phyloP scores from a whole-genome alignment of 2,113 vertebrate genomes.

The Rhineura floridana region DNA sequence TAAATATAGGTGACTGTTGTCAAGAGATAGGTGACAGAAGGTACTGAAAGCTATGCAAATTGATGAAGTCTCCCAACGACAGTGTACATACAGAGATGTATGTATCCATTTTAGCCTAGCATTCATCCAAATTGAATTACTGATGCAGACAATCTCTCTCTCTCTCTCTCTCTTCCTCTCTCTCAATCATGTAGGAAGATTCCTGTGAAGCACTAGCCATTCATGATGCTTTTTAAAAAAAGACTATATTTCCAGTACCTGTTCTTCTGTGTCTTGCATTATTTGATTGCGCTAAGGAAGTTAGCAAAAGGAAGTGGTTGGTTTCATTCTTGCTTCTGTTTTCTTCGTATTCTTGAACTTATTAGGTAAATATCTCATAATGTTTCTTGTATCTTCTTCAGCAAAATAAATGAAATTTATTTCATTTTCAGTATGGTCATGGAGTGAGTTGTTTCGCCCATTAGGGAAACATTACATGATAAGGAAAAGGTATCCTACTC shows the following conservation, averaged over 20 bases:
- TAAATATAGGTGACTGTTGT: not conserved
- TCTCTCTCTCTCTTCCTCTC: not conserved
- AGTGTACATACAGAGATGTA: not conserved
- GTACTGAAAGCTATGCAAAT: not conserved
- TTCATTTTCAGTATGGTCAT: not conserved
- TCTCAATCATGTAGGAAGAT: not conserved
- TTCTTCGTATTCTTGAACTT: not conserved
- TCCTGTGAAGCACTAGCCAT: too few species aligned
- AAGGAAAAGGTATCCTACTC: not conserved
- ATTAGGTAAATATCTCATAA: not conserved
- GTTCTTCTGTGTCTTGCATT: not conserved
- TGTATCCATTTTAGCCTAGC: not conserved
- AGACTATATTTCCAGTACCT: not conserved
- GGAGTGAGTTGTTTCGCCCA: not conserved
- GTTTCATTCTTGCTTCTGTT: not conserved
- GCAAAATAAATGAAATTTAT: not conserved
- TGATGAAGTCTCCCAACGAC: not conserved
- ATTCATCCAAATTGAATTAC: not conserved
- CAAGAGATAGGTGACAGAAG: not conserved
- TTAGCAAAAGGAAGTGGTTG: slow-evolving; percentile 31
- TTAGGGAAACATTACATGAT: not conserved
- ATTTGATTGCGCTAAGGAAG: not conserved
- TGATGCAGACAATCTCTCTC: not conserved
- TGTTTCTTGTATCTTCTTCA: not conserved
- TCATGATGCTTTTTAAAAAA: not conserved